Conservation (phyloP, 2,888 invertebrate genomes). For the Tromatobia lineatoria region DNA sequence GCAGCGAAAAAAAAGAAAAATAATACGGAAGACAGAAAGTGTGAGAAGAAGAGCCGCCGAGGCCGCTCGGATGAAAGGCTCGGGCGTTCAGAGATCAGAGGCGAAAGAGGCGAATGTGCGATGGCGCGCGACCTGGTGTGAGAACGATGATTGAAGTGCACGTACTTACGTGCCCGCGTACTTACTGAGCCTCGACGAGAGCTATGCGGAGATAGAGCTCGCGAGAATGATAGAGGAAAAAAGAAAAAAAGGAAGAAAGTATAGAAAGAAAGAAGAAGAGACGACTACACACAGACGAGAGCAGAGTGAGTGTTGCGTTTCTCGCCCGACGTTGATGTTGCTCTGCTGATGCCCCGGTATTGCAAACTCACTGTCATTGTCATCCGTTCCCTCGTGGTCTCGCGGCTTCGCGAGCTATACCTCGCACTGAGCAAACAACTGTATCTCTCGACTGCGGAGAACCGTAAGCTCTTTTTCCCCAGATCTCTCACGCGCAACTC, state of each 20-base stretch:
- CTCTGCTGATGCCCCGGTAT: conserved; percentile 51
- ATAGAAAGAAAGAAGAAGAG: conserved; percentile 24
- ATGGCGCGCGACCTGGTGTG: conserved; percentile 79
- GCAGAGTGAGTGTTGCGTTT: conserved; percentile 50
- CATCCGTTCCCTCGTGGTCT: conserved; percentile 66
- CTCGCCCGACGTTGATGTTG: conserved; percentile 61
- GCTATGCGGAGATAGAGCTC: conserved; percentile 63
- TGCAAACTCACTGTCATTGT: conserved; percentile 59
- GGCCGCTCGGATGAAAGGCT: conserved; percentile 77
- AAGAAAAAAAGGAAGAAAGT: conserved; percentile 14
- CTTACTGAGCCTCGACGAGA: conserved; percentile 75
- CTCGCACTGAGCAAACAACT: conserved; percentile 41
- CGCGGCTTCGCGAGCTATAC: conserved; percentile 50
- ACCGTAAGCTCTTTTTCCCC: conserved; percentile 48
- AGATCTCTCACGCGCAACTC: conserved; percentile 9
- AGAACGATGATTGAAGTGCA: conserved; percentile 84
- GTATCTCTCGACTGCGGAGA: conserved; percentile 54
- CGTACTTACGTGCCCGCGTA: conserved; percentile 79
- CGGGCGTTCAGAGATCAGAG: conserved; percentile 78
- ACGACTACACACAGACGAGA: neutral
- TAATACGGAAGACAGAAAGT: conserved; percentile 49
- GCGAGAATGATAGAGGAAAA: conserved; percentile 62
- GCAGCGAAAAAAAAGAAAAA: conserved; percentile 54
- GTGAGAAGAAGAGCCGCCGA: conserved; percentile 58
- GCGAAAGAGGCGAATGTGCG: conserved; percentile 78